Evolutionary conservation across 1,140 invertebrate species (phyloP), one percentile per base, ranked within the genome.

Genomic region (Araneus ventricosus): DNA sequence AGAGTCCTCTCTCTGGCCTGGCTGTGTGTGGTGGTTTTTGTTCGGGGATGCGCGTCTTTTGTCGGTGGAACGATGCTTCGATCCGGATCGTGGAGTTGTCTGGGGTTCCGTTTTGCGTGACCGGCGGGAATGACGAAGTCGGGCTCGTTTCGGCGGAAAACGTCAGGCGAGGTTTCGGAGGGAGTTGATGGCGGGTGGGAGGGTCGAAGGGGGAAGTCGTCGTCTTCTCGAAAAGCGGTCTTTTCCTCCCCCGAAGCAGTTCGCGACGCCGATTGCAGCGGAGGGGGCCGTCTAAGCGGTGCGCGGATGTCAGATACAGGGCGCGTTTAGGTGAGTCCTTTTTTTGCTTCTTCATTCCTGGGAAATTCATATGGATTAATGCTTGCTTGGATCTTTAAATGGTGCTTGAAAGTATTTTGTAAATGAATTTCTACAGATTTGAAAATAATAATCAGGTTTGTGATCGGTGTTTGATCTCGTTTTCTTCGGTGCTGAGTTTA

Each of bases 151-250:
- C 82, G 82, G 82, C 22, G 82, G 82, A 84, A 84, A 84, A 52
- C 75, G 75, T 80, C 87, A 30, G 87, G 30, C 61, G 84, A 86
- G 84, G 84, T 86, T 86, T 86, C 84, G 84, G 57, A 27, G 41
- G 84, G 27, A 22, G 80, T 82, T 17, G 80, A 84, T 52, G 63
- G 27, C 14, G 8, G 27, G 63, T 14, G 63, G 63, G 63, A 67
- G n/a, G 39, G 39, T 5, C 63, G 63, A 34, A 24, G 27, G 70
- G 75, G 67, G 27, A 8, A 24, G 52, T 37, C 34, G 41, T 79
- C 75, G 67, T 90, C 45, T 80, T 90, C 88, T 90, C 88, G 88
- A 90, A 90, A 90, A 90, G 88, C 70, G 88, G 70, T 90, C 88
- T 90, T 80, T 90, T 90, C 88, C 88, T 90, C 88, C 52, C 80